These are phyloP conservation scores for Agrilus cyanescens DNA, from an alignment of 2,888 invertebrate species.

Conservation along the genomic window DNA sequence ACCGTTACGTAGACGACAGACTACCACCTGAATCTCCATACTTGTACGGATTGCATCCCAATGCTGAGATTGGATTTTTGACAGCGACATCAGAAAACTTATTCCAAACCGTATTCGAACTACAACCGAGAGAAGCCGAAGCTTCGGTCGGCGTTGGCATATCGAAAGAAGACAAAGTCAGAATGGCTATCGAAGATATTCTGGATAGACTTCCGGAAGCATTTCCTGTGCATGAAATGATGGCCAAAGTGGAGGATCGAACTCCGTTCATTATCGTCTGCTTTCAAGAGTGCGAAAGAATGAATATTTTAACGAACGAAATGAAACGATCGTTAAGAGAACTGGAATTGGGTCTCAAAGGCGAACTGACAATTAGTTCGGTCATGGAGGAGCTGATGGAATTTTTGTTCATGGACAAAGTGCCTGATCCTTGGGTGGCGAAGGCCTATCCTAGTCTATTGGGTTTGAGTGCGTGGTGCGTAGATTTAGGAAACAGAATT, in stretches of 20 bases:
- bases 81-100: conserved; percentile 76
- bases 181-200: conserved; percentile 70
- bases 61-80: conserved; percentile 89
- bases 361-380: conserved; percentile 83
- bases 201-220: conserved; percentile 79
- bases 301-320: conserved; percentile 79
- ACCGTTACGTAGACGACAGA: conserved; percentile 74
- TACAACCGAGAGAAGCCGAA: conserved; percentile 78
- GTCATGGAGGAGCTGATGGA: conserved; percentile 85
- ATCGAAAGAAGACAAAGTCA: conserved; percentile 72
- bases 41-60: conserved; percentile 85
- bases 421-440: conserved; percentile 77
- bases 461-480: conserved; percentile 75
- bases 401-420: conserved; percentile 76
- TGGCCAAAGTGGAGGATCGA: conserved; percentile 76
- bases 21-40: conserved; percentile 81
- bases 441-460: conserved; percentile 81
- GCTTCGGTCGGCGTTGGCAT: conserved; percentile 55
- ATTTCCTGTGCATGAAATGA: conserved; percentile 76
- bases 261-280: conserved; percentile 88
- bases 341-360: conserved; percentile 80
- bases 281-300: conserved; percentile 88
- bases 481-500: conserved; percentile 68
- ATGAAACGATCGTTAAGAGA: conserved; percentile 72
- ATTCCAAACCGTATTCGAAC: conserved; percentile 74